Evolutionary conservation across 1,140 invertebrate species (phyloP).

Genomic region (Parasteatoda tepidariorum): DNA sequence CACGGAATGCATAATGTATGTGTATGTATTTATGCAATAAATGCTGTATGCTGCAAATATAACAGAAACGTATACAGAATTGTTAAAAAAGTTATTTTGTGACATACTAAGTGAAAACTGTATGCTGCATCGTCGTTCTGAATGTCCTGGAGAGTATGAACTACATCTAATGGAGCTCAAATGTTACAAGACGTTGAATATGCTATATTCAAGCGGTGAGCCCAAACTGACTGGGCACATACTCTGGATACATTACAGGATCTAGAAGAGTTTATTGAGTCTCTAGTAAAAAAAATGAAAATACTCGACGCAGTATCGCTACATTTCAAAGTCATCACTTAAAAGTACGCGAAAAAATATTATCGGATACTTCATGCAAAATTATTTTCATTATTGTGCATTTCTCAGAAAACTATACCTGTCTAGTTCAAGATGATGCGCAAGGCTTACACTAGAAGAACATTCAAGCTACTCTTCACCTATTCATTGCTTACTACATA

Average conservation of each 20-base stretch:
- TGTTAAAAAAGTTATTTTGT: neutral
- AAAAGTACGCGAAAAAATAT: neutral
- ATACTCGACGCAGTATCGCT: too few relatives aligned
- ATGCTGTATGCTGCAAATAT: neutral
- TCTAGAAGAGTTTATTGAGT: neutral
- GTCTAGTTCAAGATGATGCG: neutral
- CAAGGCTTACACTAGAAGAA: neutral
- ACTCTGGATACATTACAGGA: neutral
- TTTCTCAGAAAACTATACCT: neutral
- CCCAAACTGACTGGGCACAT: neutral
- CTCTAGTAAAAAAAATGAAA: too few relatives aligned
- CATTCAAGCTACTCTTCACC: neutral
- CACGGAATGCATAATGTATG: neutral
- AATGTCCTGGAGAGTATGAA: neutral
- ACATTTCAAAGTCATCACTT: neutral
- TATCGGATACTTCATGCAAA: neutral
- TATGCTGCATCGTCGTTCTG: neutral
- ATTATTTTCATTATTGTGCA: neutral
- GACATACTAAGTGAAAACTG: neutral
- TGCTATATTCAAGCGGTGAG: neutral
- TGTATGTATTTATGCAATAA: neutral
- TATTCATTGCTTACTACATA: neutral
- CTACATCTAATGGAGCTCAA: neutral
- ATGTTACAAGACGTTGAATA: neutral
- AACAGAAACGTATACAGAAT: neutral